Conservation (phyloP, 2,797 vertebrate genomes). For the Notolabrus celidotus region DNA sequence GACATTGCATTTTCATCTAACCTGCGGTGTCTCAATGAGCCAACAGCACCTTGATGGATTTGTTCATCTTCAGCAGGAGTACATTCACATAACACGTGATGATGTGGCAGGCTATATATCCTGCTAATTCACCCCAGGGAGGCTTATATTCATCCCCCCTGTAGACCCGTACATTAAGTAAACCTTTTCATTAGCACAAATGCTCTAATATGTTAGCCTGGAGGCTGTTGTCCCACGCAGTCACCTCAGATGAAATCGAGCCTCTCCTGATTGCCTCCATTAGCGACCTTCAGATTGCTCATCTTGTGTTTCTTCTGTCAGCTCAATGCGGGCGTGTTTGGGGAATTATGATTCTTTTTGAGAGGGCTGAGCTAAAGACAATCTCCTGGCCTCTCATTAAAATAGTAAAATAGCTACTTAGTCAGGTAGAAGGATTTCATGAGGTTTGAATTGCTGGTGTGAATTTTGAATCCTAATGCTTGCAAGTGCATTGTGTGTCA, state of each 20-base stretch:
- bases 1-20: constrained; percentile 3
- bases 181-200: constrained; percentile 25
- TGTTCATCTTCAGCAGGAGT: constrained; percentile 14
- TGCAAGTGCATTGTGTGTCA: not conserved
- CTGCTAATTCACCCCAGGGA: constrained; percentile 7
- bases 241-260: constrained; percentile 15
- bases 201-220: constrained; percentile 12
- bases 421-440: constrained; percentile 37
- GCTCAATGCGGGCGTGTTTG: constrained; percentile 1
- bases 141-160: constrained; percentile 5
- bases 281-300: constrained; percentile 27
- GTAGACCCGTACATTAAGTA: constrained; percentile 1
- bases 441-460: constrained; percentile 34
- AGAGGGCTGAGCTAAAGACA: constrained; percentile 30
- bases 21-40: not conserved
- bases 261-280: constrained; percentile 36
- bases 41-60: constrained; percentile 12
- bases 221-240: constrained; percentile 13
- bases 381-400: constrained; percentile 43
- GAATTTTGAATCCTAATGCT: constrained; percentile 31
- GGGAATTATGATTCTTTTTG: constrained; percentile 47
- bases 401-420: constrained; percentile 45
- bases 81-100: constrained; percentile 7
- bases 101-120: not conserved
- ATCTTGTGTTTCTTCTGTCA: constrained; percentile 18